Evolutionary conservation across 2,888 invertebrate species (phyloP), one percentile per base, ranked within the genome.

Genomic region (Deilephila elpenor): DNA sequence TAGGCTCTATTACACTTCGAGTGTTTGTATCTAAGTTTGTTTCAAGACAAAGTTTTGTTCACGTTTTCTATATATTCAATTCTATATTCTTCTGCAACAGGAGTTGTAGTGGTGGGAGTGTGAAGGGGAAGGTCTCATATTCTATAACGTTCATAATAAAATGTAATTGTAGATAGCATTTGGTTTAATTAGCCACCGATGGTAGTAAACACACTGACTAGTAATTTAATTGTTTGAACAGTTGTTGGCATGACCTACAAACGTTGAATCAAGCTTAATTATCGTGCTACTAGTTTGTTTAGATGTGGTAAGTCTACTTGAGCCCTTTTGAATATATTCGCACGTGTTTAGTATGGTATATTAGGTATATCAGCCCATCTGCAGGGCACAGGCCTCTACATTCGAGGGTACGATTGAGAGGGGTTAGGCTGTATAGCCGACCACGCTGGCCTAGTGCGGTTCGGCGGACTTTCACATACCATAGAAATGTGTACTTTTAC

Each of bases 221-320:
- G 17, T 60, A 32, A 60, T 17, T 29, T 29, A 60, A 60, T 29
- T 60, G 29, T 60, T 60, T 60, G 29, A 14, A 29, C 60, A 29
- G 25, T 17, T 60, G 60, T 60, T 60, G 19, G 29, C 60, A 17
- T 60, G 60, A 29, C 32, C 60, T 60, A 60, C 60, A 60, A 60
- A 60, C 14, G 25, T 60, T 7, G 29, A 14, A 8, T 29, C 11
- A 25, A 60, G 29, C 29, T 60, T 29, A 14, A 60, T 60, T 60
- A 25, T 25, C 29, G 60, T 34, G 4, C 5, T 32, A 8, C 17
- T 34, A 19, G 17, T 25, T 56, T 56, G 53, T 19, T 44, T 44
- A 11, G 6, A 19, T 19, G 53, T n/a, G 19, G 53, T 17, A 53
- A 53, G 53, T 5, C 53, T 19, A 19, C 6, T 19, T 5, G 61